phyloP scores from a whole-genome alignment of 1,140 invertebrate genomes.

The Saccostrea glomerata region DNA sequence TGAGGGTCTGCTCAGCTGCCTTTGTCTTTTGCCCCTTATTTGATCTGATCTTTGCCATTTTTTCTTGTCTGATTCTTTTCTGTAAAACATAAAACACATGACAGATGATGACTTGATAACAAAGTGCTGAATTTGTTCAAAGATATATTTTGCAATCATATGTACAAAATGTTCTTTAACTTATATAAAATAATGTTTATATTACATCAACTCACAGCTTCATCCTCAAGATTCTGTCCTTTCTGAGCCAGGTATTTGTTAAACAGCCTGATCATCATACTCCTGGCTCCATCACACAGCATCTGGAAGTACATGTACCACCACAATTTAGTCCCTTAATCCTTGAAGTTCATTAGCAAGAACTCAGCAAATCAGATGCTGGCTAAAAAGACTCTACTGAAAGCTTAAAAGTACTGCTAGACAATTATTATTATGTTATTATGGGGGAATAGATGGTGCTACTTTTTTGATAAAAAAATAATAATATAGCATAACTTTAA shows the following conservation, averaged over 20 bases:
- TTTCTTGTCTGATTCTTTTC: conserved; percentile 53
- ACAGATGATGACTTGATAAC: background rate
- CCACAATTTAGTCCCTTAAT: background rate
- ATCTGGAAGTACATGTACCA: conserved; percentile 64
- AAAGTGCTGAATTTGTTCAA: too few species aligned
- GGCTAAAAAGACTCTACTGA: too few species aligned
- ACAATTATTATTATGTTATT: too few species aligned
- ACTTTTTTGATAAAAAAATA: too few species aligned
- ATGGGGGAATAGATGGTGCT: too few species aligned
- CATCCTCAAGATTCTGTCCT: conserved; percentile 63
- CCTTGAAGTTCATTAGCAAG: too few species aligned
- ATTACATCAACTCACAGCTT: conserved; percentile 49
- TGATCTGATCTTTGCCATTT: conserved; percentile 37
- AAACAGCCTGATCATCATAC: conserved; percentile 79
- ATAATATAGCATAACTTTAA: too few species aligned
- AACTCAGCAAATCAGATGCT: too few species aligned
- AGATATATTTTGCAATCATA: background rate
- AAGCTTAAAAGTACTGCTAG: too few species aligned
- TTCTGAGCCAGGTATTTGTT: conserved; percentile 76
- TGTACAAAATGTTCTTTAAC: background rate
- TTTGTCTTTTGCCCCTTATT: conserved; percentile 48
- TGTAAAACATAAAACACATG: conserved; percentile 40
- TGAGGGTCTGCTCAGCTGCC: conserved; percentile 65
- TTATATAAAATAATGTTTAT: background rate
- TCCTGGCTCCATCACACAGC: conserved; percentile 81